Evolutionary conservation across 2,113 vertebrate species (phyloP).

Genomic region (Phasianus colchicus): DNA sequence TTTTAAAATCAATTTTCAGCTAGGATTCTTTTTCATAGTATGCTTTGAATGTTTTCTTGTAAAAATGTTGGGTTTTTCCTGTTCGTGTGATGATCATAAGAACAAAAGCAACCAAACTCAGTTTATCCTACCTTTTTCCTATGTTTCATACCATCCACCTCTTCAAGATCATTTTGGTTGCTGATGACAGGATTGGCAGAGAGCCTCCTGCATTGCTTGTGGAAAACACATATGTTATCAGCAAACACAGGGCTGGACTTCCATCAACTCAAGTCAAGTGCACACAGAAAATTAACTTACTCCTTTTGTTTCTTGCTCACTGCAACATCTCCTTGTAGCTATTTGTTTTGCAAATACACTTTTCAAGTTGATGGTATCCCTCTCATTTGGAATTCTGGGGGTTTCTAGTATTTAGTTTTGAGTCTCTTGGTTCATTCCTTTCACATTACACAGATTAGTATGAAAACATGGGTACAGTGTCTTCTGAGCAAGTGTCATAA

Average conservation of each 20-base stretch:
- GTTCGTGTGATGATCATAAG: not conserved
- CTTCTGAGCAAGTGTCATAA: slow-evolving; percentile 21
- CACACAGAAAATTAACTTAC: not conserved
- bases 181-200: not conserved
- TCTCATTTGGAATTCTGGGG: slow-evolving; percentile 36
- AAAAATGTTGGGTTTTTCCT: not conserved
- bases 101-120: not conserved
- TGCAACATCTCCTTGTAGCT: not conserved
- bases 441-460: slow-evolving; percentile 24
- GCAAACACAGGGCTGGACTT: not conserved
- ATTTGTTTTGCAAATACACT: not conserved
- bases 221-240: not conserved
- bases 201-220: not conserved
- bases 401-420: slow-evolving; percentile 55
- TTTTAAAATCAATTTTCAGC: not conserved
- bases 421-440: slow-evolving; percentile 48
- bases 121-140: not conserved
- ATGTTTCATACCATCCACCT: not conserved
- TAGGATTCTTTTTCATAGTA: not conserved
- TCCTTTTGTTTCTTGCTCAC: not conserved
- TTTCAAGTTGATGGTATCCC: slow-evolving; percentile 22
- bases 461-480: slow-evolving; percentile 29
- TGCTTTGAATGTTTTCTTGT: slow-evolving; percentile 1
- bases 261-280: not conserved
- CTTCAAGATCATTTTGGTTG: not conserved